These are phyloP conservation scores for Tychaedon coryphoeus DNA, from an alignment of 2,113 vertebrate genomes.

Conservation along the genomic window DNA sequence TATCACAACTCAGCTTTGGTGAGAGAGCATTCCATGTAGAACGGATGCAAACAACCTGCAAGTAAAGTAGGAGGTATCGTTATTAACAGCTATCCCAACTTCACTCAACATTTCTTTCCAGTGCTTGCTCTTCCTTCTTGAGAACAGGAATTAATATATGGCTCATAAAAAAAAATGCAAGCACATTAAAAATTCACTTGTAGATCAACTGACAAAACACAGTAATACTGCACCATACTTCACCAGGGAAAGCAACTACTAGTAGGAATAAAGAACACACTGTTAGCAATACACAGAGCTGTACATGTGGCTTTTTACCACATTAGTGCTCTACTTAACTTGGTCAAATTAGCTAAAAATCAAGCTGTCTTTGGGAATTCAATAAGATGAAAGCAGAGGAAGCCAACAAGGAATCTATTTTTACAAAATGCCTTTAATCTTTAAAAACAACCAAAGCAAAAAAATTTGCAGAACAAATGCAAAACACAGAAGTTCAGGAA, in stretches of 20 bases:
- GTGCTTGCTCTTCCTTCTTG: not conserved
- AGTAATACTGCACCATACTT: not conserved
- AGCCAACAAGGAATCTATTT: not conserved
- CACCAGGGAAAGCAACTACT: not conserved
- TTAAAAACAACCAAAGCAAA: not conserved
- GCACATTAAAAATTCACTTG: not conserved
- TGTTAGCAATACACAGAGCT: not conserved
- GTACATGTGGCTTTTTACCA: not conserved
- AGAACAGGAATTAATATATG: not conserved
- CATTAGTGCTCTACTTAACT: not conserved
- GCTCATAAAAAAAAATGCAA: not conserved
- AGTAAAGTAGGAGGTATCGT: not conserved
- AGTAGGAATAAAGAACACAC: not conserved
- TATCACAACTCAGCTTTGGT: conserved; percentile 83
- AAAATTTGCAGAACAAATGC: not conserved
- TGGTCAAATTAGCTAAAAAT: not conserved
- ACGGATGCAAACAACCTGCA: conserved; percentile 90
- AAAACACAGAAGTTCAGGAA: not conserved
- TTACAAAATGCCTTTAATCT: not conserved
- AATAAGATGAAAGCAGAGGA: not conserved
- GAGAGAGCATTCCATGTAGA: conserved; percentile 90
- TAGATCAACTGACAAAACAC: not conserved
- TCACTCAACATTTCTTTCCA: not conserved
- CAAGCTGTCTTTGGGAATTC: not conserved
- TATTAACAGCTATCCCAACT: not conserved